Conservation (phyloP, 2,113 vertebrate species). For the Pithys albifrons region DNA sequence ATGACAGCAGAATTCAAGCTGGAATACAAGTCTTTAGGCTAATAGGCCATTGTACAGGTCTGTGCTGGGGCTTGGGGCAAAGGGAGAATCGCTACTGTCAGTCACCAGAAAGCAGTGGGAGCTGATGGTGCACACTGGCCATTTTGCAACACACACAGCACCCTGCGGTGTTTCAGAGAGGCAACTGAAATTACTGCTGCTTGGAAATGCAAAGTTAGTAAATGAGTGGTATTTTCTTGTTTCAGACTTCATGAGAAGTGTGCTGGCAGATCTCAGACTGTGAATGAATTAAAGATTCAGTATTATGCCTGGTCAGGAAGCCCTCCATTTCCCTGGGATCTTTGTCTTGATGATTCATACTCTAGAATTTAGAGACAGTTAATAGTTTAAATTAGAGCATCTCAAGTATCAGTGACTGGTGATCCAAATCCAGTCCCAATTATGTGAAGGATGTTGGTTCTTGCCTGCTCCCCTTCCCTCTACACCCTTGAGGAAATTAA, state of each 20-base stretch:
- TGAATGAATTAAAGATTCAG: background rate
- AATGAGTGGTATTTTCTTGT: background rate
- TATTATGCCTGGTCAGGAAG: background rate
- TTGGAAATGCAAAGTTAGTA: background rate
- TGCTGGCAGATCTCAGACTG: background rate
- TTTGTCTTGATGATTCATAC: background rate
- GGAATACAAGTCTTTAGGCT: background rate
- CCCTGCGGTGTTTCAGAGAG: background rate
- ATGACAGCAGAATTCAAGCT: background rate
- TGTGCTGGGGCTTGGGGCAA: background rate
- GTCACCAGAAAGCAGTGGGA: background rate
- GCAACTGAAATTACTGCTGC: background rate
- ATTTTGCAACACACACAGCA: background rate
- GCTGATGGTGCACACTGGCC: accelerated
- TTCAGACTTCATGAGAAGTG: background rate
- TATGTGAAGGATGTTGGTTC: background rate
- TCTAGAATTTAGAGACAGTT: background rate
- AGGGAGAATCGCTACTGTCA: background rate
- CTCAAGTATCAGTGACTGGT: background rate
- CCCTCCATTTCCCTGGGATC: background rate
- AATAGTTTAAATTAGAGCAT: background rate
- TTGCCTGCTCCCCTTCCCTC: accelerated
- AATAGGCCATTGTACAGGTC: background rate
- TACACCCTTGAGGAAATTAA: accelerated
- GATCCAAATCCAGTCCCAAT: background rate